Percentiles rank a stretch among this genome's conserved stretches.
Conservation (phyloP, 2,888 invertebrate species). For the Pterostichus niger region DNA sequence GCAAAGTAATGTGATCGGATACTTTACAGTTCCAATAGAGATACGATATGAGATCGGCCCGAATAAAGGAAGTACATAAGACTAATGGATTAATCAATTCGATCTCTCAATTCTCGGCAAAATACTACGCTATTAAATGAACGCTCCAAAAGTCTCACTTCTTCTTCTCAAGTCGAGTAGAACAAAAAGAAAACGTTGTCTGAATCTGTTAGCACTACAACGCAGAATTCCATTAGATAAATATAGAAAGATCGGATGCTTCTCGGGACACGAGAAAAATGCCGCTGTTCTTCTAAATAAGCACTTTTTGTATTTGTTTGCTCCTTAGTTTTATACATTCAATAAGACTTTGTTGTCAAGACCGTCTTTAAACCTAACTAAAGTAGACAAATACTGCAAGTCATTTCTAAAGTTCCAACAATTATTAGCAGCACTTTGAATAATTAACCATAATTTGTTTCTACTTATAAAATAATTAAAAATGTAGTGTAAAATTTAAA, state of each 20-base stretch:
- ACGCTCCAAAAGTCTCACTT: constrained; percentile 61
- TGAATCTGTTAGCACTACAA: constrained; percentile 63
- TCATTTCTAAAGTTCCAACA: too few species aligned
- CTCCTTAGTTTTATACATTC: constrained; percentile 10
- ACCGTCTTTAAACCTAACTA: too few species aligned
- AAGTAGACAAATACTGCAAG: too few species aligned
- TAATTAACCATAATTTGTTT: too few species aligned
- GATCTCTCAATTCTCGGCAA: constrained; percentile 63
- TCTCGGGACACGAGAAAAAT: constrained; percentile 43
- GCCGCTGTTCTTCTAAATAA: constrained; percentile 37
- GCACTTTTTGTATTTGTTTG: constrained; percentile 57
- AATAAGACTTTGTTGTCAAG: neutral
- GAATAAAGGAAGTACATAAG: constrained; percentile 60
- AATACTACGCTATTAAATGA: constrained; percentile 66
- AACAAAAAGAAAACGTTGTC: constrained; percentile 59
- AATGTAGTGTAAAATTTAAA: too few species aligned
- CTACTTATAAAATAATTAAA: too few species aligned
- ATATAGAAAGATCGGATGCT: constrained; percentile 61
- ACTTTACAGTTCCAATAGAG: constrained; percentile 20
- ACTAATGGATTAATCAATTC: constrained; percentile 66
- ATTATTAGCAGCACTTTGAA: too few species aligned
- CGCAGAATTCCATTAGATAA: constrained; percentile 64
- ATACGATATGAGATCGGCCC: constrained; percentile 54
- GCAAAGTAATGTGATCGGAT: constrained; percentile 23
- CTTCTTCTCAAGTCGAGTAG: constrained; percentile 49